Conservation (phyloP, 2,888 invertebrate genomes). For the Lasioglossum figueresi region DNA sequence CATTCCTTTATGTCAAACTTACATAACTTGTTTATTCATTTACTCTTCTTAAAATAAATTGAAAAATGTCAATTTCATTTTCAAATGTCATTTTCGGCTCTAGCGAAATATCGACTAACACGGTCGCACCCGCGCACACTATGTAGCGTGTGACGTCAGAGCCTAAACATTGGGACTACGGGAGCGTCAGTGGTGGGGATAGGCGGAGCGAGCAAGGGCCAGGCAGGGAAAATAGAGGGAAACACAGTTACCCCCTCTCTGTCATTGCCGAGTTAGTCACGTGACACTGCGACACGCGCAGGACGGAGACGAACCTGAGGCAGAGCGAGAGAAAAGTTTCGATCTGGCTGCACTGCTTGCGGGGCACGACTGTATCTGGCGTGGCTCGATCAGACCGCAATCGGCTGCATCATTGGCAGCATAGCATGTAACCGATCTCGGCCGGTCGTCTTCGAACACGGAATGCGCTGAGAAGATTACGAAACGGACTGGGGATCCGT, state of each 20-base stretch:
- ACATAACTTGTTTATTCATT: neutral
- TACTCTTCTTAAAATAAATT: neutral
- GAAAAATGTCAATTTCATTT: too few species aligned
- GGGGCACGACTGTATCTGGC: neutral
- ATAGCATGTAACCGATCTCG: neutral
- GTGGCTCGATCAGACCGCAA: neutral
- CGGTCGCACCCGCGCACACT: too few species aligned
- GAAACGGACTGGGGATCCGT: conserved; percentile 18
- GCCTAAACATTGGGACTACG: too few species aligned
- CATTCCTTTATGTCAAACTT: neutral
- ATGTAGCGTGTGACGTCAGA: too few species aligned
- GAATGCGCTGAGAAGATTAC: neutral
- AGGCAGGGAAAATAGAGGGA: too few species aligned
- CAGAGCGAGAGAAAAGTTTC: neutral
- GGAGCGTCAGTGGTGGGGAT: too few species aligned
- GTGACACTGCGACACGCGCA: too few species aligned
- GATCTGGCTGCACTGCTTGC: neutral
- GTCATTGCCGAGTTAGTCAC: too few species aligned
- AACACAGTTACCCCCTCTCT: too few species aligned
- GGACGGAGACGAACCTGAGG: neutral
- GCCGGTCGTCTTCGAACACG: neutral
- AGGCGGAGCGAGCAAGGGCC: too few species aligned
- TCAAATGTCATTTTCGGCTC: too few species aligned
- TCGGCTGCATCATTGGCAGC: neutral
- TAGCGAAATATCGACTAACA: too few species aligned